Percentiles rank a stretch among this genome's conserved stretches.
Evolutionary conservation across 2,888 invertebrate genomes (phyloP).

Genomic region (Ophion slaviceki): DNA sequence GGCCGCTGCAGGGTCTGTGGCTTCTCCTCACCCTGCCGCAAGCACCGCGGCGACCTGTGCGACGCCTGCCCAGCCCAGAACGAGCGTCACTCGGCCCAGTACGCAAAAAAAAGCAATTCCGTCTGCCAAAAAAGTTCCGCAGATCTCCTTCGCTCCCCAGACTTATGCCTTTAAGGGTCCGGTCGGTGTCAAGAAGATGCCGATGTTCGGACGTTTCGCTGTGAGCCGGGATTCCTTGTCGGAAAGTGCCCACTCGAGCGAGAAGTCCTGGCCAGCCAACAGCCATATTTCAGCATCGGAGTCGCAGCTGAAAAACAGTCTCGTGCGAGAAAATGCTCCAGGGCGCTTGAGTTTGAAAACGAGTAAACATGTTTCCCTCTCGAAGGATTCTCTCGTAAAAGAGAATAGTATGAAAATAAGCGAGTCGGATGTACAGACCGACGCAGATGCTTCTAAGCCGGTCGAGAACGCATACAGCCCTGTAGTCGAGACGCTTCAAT

Average conservation of each 20-base stretch:
- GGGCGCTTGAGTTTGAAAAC: too few relatives aligned
- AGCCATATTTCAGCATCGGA: too few relatives aligned
- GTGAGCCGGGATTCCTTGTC: slow-evolving; percentile 14
- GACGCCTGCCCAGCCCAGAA: too few relatives aligned
- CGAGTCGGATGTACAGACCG: slow-evolving; percentile 75
- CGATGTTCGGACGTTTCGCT: slow-evolving; percentile 71
- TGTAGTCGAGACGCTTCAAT: neutral
- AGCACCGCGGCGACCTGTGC: neutral
- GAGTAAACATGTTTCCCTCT: too few relatives aligned
- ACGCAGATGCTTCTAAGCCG: too few relatives aligned
- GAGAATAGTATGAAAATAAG: neutral
- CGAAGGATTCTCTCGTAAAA: neutral
- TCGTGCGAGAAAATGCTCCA: neutral
- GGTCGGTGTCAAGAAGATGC: slow-evolving; percentile 70
- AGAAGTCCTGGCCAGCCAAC: slow-evolving; percentile 2
- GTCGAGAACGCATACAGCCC: neutral
- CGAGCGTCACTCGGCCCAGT: too few relatives aligned
- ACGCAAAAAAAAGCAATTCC: too few relatives aligned
- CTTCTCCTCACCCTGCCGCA: too few relatives aligned
- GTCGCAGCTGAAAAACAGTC: neutral
- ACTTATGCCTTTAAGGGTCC: slow-evolving; percentile 85
- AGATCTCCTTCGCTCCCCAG: slow-evolving; percentile 84
- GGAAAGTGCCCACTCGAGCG: neutral
- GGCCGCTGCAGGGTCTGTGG: neutral
- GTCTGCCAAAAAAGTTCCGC: too few relatives aligned